phyloP scores from a whole-genome alignment of 2,888 invertebrate species.

The Dasypolia templi region DNA sequence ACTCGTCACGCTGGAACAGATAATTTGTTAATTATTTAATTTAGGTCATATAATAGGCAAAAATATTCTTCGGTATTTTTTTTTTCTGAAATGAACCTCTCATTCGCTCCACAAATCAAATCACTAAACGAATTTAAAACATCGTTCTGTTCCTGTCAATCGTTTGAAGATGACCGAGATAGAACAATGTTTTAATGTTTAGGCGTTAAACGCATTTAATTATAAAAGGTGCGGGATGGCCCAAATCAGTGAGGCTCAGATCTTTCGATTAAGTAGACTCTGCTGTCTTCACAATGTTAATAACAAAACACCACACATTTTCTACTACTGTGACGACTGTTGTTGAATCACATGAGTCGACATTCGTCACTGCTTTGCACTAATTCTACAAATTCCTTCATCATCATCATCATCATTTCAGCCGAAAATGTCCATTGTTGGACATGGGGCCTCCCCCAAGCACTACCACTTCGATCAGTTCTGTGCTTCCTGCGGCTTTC shows the following conservation, averaged over 20 bases:
- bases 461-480: too few relatives aligned
- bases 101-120: background rate
- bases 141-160: background rate
- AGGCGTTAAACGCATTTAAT: background rate
- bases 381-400: background rate
- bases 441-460: too few relatives aligned
- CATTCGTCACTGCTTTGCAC: background rate
- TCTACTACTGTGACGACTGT: too few relatives aligned
- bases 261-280: too few relatives aligned
- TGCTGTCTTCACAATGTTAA: background rate
- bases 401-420: too few relatives aligned
- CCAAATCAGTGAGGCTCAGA: background rate
- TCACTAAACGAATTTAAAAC: background rate
- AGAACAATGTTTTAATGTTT: background rate
- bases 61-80: background rate
- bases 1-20: slow-evolving; percentile 82
- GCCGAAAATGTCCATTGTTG: too few relatives aligned
- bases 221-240: background rate
- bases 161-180: background rate
- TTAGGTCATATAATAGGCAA: background rate
- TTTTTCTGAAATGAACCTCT: too few relatives aligned
- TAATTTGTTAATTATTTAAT: background rate
- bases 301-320: background rate
- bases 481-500: too few relatives aligned
- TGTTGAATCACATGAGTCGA: background rate